Percentiles rank a stretch among this genome's conserved stretches.
Evolutionary conservation across 2,113 vertebrate species (phyloP).

Genomic region (Carollia perspicillata): DNA sequence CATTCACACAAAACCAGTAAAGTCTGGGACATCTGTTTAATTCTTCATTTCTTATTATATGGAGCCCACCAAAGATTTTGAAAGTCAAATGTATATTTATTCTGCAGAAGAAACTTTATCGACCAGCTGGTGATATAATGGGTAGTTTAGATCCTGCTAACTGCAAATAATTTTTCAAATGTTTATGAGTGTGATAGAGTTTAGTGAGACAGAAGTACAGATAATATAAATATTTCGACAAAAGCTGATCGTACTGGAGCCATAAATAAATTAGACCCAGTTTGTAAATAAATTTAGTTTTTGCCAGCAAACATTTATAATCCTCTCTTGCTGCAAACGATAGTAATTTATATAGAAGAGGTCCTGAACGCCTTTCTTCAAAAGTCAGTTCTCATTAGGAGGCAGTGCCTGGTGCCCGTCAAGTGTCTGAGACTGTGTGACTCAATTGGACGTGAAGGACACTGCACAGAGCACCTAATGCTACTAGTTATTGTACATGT

Average conservation of each 20-base stretch:
- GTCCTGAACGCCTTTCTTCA: conserved; percentile 79
- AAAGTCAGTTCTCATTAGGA: conserved; percentile 84
- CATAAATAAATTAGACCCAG: conserved; percentile 86
- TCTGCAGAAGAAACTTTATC: conserved; percentile 84
- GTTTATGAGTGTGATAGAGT: conserved; percentile 83
- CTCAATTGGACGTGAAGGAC: conserved; percentile 85
- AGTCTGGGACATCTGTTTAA: conserved; percentile 65
- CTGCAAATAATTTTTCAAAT: conserved; percentile 86
- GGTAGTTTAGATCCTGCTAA: conserved; percentile 87
- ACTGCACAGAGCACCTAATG: conserved; percentile 82
- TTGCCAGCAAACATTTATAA: conserved; percentile 82
- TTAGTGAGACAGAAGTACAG: conserved; percentile 83
- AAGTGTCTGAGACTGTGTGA: conserved; percentile 87
- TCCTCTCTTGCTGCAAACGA: conserved; percentile 80
- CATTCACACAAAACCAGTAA: conserved; percentile 4
- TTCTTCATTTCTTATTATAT: conserved; percentile 11
- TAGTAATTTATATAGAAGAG: conserved; percentile 83
- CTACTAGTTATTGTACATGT: conserved; percentile 86
- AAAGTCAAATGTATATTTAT: conserved; percentile 86
- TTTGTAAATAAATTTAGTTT: conserved; percentile 84
- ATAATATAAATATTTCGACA: conserved; percentile 87
- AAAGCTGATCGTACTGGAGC: conserved; percentile 80
- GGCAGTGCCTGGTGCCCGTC: conserved; percentile 85
- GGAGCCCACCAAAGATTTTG: conserved; percentile 79
- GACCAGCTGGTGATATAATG: conserved; percentile 86